Evolutionary conservation across 1,140 invertebrate species (phyloP).

Genomic region (Magallana gigas): DNA sequence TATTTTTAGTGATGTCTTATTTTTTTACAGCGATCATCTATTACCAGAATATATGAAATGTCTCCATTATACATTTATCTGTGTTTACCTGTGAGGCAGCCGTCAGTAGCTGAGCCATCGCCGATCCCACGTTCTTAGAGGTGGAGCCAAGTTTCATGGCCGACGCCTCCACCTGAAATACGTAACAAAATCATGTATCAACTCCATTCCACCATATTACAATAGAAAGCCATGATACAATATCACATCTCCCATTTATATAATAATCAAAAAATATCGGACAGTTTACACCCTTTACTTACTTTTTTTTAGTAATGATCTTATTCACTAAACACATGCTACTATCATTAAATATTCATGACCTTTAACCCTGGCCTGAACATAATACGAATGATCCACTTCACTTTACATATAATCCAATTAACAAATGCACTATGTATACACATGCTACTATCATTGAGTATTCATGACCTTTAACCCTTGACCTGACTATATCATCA

Average conservation of each 20-base stretch:
- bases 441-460: no score
- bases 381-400: no score
- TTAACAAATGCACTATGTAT: not conserved
- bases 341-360: not conserved
- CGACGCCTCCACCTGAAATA: constrained; percentile 85
- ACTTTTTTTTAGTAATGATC: not conserved
- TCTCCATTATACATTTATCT: not conserved
- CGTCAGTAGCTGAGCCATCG: constrained; percentile 90
- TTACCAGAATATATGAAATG: not conserved
- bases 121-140: constrained; percentile 84
- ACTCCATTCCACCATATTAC: not conserved
- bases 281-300: no score
- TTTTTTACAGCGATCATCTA: no score
- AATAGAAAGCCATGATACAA: not conserved
- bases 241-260: no score
- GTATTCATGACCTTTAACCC: not conserved
- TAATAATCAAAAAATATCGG: no score
- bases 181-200: no score
- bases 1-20: no score
- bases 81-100: constrained; percentile 86
- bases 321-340: not conserved
- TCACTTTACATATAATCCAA: no score
- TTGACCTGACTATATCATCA: not conserved
- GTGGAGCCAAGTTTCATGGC: constrained; percentile 86
- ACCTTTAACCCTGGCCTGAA: not conserved